Evolutionary conservation across 2,888 invertebrate species (phyloP).

Genomic region (Amphipyra tragopoginis): DNA sequence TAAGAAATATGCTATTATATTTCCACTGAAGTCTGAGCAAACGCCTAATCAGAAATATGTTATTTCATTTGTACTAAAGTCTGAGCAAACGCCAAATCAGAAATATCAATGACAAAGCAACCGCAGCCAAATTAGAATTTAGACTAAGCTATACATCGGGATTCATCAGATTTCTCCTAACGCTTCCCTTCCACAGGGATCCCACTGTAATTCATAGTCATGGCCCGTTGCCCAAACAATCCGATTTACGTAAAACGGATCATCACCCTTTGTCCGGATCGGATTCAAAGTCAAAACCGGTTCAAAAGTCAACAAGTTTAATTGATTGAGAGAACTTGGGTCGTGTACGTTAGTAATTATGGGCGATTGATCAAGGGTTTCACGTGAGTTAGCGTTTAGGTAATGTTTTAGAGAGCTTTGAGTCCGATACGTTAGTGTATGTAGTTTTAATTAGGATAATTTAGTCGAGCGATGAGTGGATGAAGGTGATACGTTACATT

Average conservation of each 20-base stretch:
- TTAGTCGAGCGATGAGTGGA: too few species aligned
- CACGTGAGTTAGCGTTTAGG: neutral
- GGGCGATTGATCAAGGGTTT: neutral
- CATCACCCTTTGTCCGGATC: slow-evolving; percentile 40
- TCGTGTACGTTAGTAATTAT: slow-evolving; percentile 40
- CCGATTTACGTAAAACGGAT: slow-evolving; percentile 39
- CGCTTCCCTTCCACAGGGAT: neutral
- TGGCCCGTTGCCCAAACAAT: slow-evolving; percentile 15
- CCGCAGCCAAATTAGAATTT: too few species aligned
- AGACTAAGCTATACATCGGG: too few species aligned
- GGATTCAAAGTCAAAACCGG: slow-evolving; percentile 27
- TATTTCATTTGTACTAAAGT: too few species aligned
- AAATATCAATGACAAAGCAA: too few species aligned
- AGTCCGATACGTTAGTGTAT: neutral
- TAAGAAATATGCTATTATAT: too few species aligned
- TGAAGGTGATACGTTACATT: too few species aligned
- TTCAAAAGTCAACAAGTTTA: slow-evolving; percentile 31
- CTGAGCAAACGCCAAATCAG: too few species aligned
- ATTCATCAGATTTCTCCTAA: neutral
- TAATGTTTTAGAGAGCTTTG: slow-evolving; percentile 3
- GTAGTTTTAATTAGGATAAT: too few species aligned
- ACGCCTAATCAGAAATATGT: too few species aligned
- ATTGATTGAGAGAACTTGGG: slow-evolving; percentile 51
- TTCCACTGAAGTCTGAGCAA: too few species aligned
- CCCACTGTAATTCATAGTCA: neutral